Base-by-base conservation (phyloP, 2,797 vertebrate genomes). In the Aviceda cuculoides region DNA sequence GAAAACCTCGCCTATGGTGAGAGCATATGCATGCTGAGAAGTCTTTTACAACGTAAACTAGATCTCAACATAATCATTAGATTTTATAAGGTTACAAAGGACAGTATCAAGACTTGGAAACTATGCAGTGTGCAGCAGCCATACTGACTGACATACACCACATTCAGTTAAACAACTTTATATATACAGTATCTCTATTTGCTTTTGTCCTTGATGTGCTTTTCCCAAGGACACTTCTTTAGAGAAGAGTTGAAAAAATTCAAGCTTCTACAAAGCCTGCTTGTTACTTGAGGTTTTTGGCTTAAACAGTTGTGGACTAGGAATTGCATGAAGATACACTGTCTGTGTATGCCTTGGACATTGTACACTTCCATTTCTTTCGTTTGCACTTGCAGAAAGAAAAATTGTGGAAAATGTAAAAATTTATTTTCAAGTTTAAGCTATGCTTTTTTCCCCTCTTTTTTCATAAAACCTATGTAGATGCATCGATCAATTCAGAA, bases 381-480 rank as follows among this genome's bases (percentile, higher is more conserved):
- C 16, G 22, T 19, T 78, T 40, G 33, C 49, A 58, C 33, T 71
- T 1, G 0, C 52, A 31, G n/a, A 33, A 37, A 67, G 50, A 77
- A 49, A 65, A 70, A 62, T 3, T 11, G 47, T n/a, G 72, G 53
- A 56, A 67, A 61, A 65, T 5, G 15, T 12, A 29, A 59, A 65
- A 33, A 46, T 35, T 39, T 35, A 1, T 78, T 56, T 70, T 70
- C 21, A 49, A 58, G 58, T 52, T 66, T 31, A 3, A 73, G 7
- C 31, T 55, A 9, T 6, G 17, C 10, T 8, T 9, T 5, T 0
- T 1, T 1, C 6, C 5, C 3, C 25, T 5, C 1, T 20, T 12
- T 47, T 8, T 10, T 5, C n/a, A 18, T 42, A 37, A 19, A 66
- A 42, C 10, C n/a, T 58, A 6, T 2, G 1, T 6, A 59, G 65